Evolutionary conservation across 1,140 invertebrate genomes (phyloP).

Genomic region (Pomacea maculata): DNA sequence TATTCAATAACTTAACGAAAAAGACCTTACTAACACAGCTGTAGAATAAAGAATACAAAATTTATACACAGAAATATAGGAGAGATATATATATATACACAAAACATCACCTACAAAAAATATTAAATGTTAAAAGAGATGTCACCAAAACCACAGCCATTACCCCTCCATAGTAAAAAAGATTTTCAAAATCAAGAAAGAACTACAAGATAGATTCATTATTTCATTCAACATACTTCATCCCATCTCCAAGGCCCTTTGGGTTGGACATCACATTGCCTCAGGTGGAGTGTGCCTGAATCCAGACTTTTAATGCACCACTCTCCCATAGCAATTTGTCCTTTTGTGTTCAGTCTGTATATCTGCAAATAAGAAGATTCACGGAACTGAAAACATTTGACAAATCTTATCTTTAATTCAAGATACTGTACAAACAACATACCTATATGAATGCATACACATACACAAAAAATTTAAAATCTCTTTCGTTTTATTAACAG

Average conservation of each 20-base stretch:
- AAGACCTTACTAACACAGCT: too few species aligned
- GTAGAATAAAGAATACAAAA: too few species aligned
- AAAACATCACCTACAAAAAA: conserved; percentile 4
- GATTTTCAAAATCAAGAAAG: neutral
- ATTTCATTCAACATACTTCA: conserved; percentile 39
- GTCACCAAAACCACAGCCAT: neutral
- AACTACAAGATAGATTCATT: neutral
- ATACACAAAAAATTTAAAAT: neutral
- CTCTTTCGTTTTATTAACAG: too few species aligned
- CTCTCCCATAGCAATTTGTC: conserved; percentile 94
- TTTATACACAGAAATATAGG: too few species aligned
- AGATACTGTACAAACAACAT: neutral
- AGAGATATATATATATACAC: neutral
- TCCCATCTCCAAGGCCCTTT: conserved; percentile 56
- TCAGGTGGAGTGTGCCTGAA: conserved; percentile 48
- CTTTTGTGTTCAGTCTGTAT: conserved; percentile 89
- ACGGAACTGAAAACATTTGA: conserved; percentile 4
- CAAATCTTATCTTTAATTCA: too few species aligned
- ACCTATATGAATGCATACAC: neutral
- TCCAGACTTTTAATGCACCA: conserved; percentile 80
- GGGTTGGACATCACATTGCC: conserved; percentile 56
- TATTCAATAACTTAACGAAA: too few species aligned
- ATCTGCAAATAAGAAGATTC: conserved; percentile 69
- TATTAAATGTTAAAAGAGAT: neutral
- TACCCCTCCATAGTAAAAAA: neutral